phyloP scores from a whole-genome alignment of 2,888 invertebrate genomes.

The Schizaphis graminum region DNA sequence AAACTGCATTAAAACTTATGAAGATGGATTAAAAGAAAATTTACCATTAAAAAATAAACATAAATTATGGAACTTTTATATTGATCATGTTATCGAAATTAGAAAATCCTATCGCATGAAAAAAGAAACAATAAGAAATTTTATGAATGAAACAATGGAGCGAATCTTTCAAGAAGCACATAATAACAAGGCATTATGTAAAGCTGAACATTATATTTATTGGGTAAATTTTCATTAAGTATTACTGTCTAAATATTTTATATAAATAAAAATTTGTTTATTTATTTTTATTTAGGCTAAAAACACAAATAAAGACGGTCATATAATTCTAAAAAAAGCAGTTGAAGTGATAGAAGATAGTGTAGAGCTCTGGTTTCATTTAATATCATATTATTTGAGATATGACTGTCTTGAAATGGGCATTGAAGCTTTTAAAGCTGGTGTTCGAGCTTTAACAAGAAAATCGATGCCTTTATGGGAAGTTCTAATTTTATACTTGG shows the following conservation, averaged over 20 bases:
- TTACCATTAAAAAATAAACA: constrained; percentile 49
- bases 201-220: constrained; percentile 55
- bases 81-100: constrained; percentile 56
- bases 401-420: constrained; percentile 49
- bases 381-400: constrained; percentile 18
- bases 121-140: constrained; percentile 53
- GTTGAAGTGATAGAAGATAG: constrained; percentile 27
- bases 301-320: constrained; percentile 25
- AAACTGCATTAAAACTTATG: constrained; percentile 49
- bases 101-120: constrained; percentile 59
- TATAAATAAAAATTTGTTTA: not conserved
- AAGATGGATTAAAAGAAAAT: constrained; percentile 57
- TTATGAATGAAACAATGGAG: constrained; percentile 59
- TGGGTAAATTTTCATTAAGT: constrained; percentile 39
- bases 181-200: constrained; percentile 36
- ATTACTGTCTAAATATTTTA: not conserved
- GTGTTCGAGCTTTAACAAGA: constrained; percentile 3
- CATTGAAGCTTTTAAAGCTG: constrained; percentile 41
- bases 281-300: constrained; percentile 39
- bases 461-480: constrained; percentile 45
- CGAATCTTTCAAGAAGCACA: constrained; percentile 56
- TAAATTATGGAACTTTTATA: constrained; percentile 52
- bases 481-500: constrained; percentile 50
- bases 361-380: constrained; percentile 47
- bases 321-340: not conserved